Evolutionary conservation across 2,888 invertebrate genomes (phyloP).

Genomic region (Stictocephala bisonia): DNA sequence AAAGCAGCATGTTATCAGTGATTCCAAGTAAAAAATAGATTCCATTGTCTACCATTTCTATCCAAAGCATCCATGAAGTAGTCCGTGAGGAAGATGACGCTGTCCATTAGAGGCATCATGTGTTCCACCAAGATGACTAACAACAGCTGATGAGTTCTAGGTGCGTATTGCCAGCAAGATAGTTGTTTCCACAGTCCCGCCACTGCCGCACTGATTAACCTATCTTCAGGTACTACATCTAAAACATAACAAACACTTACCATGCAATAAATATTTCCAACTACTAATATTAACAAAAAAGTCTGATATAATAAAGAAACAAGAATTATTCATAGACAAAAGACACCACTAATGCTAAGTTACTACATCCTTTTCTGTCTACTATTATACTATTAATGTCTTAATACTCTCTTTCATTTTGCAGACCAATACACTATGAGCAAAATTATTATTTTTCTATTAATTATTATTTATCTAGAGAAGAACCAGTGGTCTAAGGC

Average conservation of each 20-base stretch:
- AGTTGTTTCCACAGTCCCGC: conserved; percentile 82
- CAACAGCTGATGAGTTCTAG: conserved; percentile 78
- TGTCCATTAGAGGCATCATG: conserved; percentile 81
- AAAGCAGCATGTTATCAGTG: too few relatives aligned
- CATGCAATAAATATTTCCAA: background rate
- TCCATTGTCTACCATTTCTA: conserved; percentile 47
- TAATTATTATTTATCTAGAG: too few relatives aligned
- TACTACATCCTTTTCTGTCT: background rate
- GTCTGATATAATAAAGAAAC: background rate
- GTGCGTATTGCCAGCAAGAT: conserved; percentile 75
- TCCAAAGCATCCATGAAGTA: conserved; percentile 92
- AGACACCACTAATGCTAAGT: conserved; percentile 6
- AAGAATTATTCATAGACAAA: background rate
- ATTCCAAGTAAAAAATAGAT: conserved; percentile 17
- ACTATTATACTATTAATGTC: too few relatives aligned
- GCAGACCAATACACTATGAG: too few relatives aligned
- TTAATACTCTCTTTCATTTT: too few relatives aligned
- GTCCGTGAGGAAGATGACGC: conserved; percentile 88
- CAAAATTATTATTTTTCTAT: too few relatives aligned
- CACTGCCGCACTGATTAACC: conserved; percentile 68
- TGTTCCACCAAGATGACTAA: conserved; percentile 84
- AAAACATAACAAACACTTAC: background rate
- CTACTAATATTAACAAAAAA: background rate
- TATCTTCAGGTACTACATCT: conserved; percentile 72
- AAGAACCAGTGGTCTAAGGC: too few relatives aligned